phyloP scores from a whole-genome alignment of 64 coral and sea anemone genomes.

The Porites australiensis region DNA sequence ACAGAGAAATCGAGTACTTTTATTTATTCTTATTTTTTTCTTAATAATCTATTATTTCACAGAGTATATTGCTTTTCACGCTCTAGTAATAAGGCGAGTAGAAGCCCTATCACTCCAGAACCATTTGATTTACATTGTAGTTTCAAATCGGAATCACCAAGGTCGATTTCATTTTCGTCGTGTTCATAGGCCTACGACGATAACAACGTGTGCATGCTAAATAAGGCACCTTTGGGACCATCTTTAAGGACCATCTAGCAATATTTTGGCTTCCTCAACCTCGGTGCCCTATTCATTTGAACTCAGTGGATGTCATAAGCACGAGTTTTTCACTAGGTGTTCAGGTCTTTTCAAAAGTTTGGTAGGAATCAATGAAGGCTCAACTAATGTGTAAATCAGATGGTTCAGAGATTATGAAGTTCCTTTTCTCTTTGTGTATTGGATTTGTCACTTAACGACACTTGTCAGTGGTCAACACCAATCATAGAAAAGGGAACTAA shows the following conservation, averaged over 20 bases:
- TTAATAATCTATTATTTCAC: constrained; percentile 37
- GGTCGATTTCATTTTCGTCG: background rate
- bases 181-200: no score
- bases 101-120: background rate
- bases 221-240: no score
- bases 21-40: constrained; percentile 57
- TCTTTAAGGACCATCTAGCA: no score
- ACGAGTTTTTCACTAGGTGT: no score
- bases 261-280: no score
- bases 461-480: background rate
- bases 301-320: no score
- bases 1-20: constrained; percentile 51
- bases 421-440: background rate
- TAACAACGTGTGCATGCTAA: background rate
- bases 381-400: background rate
- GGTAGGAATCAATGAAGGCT: no score
- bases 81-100: constrained; percentile 12
- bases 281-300: no score
- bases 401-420: background rate
- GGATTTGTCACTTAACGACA: background rate
- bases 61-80: constrained; percentile 24
- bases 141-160: background rate
- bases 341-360: no score
- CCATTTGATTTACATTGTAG: background rate
- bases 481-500: background rate